Percentiles rank a stretch among this genome's conserved stretches.
Evolutionary conservation across 2,113 vertebrate genomes (phyloP).

Genomic region (Caretta caretta): DNA sequence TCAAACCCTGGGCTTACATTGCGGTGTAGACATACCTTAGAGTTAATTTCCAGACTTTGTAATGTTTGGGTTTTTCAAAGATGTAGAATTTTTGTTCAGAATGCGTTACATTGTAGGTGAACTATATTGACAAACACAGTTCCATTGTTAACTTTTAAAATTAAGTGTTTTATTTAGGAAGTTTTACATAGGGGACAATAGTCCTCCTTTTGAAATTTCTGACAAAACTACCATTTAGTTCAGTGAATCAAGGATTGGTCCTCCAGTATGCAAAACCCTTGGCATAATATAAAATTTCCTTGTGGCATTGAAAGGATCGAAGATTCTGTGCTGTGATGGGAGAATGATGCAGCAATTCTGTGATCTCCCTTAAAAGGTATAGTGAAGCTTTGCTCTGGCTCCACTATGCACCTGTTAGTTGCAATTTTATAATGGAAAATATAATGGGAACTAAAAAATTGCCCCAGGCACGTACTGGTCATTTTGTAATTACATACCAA

Average conservation of each 20-base stretch:
- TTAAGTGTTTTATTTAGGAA: constrained; percentile 33
- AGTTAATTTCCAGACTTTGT: background rate
- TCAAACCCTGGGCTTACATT: no score
- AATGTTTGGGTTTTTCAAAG: background rate
- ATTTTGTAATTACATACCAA: background rate
- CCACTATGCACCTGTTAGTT: background rate
- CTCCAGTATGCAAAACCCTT: constrained; percentile 47
- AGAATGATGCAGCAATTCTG: background rate
- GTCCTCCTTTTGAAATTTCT: constrained; percentile 65
- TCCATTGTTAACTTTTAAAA: background rate
- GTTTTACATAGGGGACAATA: constrained; percentile 28
- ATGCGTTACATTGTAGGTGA: background rate
- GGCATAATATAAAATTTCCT: constrained; percentile 1
- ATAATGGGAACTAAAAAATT: background rate
- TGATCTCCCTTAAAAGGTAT: background rate
- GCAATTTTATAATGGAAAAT: background rate
- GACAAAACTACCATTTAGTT: constrained; percentile 46
- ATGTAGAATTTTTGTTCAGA: background rate
- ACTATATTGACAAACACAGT: background rate
- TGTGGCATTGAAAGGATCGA: constrained; percentile 3
- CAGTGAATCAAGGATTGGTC: constrained; percentile 30
- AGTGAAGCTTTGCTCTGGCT: background rate
- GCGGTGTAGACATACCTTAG: background rate
- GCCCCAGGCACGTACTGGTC: fast-evolving
- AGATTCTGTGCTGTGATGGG: background rate